Base-by-base conservation (phyloP, 1,140 invertebrate species). In the Drosophila santomea region DNA sequence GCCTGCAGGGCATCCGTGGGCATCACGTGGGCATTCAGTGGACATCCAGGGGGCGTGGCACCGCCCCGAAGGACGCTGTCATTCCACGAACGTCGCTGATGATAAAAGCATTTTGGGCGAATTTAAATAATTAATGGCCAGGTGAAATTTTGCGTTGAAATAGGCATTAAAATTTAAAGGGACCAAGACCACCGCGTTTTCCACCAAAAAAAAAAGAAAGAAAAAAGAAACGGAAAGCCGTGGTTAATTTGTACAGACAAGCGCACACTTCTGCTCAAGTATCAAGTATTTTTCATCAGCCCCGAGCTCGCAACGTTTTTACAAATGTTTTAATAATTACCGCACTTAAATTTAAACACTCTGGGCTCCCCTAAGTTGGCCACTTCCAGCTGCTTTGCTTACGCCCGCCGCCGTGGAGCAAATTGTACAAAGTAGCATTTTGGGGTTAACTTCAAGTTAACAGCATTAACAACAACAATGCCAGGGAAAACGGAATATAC, bases 381-480 rank as follows among this genome's bases (percentile, higher is more conserved):
- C 52, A 63, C 28, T 59, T 78, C 35, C 41, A 58, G 56, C 57
- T 72, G 67, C 43, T 69, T 71, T 66, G 63, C 63, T 66, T 39
- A 39, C 35, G 41, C 57, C 20, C 43, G 15, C 20, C 43, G 15
- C 38, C 60, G 66, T 67, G 50, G 50, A 79, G 63, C 61, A 73
- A 80, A 83, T 77, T 88, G 79, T 69, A 67, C 60, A 83, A 88
- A 86, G 72, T 83, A 82, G 62, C 76, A 78, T 78, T 86, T 82
- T 78, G 76, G 75, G 75, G 67, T 78, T 82, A 79, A 83, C 79
- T 74, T 71, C 51, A 86, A 88, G 64, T 88, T 76, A 82, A 75
- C 74, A 86, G 68, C 74, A 79, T 77, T 66, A 85, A 69, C 67
- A 69, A 77, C 74, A 77, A 78, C 62, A 69, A 76, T 43, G 75